These are phyloP conservation scores for Helicorthomorpha holstii DNA, from an alignment of 1,140 invertebrate species.

Conservation along the genomic window DNA sequence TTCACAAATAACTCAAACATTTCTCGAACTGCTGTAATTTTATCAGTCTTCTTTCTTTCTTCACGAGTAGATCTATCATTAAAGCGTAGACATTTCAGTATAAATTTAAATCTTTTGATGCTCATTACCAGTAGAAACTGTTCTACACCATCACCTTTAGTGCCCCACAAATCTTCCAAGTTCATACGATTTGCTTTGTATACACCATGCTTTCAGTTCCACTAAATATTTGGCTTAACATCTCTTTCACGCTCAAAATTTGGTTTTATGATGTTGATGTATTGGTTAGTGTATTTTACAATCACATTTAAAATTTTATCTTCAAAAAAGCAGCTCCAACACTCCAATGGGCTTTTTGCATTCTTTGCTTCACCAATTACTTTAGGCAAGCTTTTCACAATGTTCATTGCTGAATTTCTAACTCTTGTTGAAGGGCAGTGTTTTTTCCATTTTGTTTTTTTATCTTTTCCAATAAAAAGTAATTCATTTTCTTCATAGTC, in stretches of 20 bases:
- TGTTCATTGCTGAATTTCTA: background rate
- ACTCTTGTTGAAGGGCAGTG: background rate
- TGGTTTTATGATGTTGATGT: slow-evolving; percentile 4
- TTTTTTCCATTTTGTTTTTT: background rate
- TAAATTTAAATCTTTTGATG: slow-evolving; percentile 5
- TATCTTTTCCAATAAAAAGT: background rate
- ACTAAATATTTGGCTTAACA: background rate
- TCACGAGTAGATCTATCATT: slow-evolving; percentile 3
- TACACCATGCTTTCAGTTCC: slow-evolving; percentile 9
- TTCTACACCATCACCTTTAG: slow-evolving; percentile 1
- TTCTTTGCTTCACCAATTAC: background rate
- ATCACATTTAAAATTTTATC: slow-evolving; percentile 5
- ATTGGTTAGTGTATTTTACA: slow-evolving; percentile 1
- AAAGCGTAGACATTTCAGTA: slow-evolving; percentile 6
- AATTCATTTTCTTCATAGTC: background rate
- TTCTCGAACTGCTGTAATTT: background rate
- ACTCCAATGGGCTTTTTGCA: background rate
- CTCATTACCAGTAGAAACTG: slow-evolving; percentile 5
- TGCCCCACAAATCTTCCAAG: slow-evolving; percentile 3
- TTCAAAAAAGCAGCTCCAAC: slow-evolving; percentile 5
- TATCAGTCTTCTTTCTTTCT: background rate
- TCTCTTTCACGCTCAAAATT: slow-evolving; percentile 4
- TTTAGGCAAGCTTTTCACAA: background rate
- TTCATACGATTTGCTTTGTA: background rate
- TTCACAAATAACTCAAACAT: background rate